Evolutionary conservation across 2,888 invertebrate genomes (phyloP).

Genomic region (Lapara coniferarum): DNA sequence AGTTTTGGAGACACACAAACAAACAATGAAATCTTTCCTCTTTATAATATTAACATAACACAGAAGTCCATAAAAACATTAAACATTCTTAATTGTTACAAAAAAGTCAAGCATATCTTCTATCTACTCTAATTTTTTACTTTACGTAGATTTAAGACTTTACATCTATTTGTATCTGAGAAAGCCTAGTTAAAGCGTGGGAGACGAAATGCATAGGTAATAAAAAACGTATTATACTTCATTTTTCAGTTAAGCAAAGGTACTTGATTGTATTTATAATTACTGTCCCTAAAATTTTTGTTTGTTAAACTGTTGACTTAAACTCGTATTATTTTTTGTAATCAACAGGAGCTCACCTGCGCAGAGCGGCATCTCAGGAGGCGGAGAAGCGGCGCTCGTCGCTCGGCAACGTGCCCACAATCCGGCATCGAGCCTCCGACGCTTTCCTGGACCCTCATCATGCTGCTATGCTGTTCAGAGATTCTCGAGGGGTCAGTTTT

Average conservation of each 20-base stretch:
- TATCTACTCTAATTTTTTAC: too few relatives aligned
- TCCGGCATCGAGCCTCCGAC: slow-evolving; percentile 87
- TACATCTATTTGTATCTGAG: background rate
- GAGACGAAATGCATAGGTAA: background rate
- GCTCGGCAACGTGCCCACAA: slow-evolving; percentile 84
- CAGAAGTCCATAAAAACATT: too few relatives aligned
- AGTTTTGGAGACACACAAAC: too few relatives aligned
- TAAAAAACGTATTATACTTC: background rate
- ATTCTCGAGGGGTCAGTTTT: slow-evolving; percentile 94
- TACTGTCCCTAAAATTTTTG: background rate
- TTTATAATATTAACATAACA: too few relatives aligned
- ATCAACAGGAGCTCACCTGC: slow-evolving; percentile 88
- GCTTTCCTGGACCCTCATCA: slow-evolving; percentile 93
- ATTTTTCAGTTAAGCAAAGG: too few relatives aligned
- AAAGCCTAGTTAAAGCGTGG: background rate
- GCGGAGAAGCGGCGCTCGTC: slow-evolving; percentile 91
- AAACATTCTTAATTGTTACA: too few relatives aligned
- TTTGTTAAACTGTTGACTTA: too few relatives aligned
- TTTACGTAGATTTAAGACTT: too few relatives aligned
- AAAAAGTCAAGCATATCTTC: too few relatives aligned
- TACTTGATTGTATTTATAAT: background rate
- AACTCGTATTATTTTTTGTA: slow-evolving; percentile 25
- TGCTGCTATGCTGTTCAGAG: slow-evolving; percentile 95
- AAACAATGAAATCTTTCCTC: too few relatives aligned
- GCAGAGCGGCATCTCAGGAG: slow-evolving; percentile 90